Evolutionary conservation across 2,888 invertebrate genomes (phyloP), one percentile per base, ranked within the genome.

Genomic region (Eugnorisma glareosa): DNA sequence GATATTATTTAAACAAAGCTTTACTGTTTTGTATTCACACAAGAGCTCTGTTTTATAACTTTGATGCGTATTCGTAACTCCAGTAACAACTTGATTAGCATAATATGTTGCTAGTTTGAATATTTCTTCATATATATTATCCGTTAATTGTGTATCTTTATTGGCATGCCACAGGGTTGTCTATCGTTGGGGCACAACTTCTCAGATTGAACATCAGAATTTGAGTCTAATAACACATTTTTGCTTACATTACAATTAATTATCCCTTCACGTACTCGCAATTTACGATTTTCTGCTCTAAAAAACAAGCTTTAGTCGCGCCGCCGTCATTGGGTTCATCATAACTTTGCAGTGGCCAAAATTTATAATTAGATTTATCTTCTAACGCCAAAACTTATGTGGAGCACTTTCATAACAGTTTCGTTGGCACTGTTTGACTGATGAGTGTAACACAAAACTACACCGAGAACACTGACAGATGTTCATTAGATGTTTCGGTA

Each of bases 351-450:
- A 90, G 91, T 92, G 93, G 93, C 93, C 93, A 92, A 92, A 89
- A 84, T 85, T 72, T 94, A 94, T 91, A 91, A 91, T 90, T 93
- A 94, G 92, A 89, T 84, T 80, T 88, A 83, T 86, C 83, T 85
- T 90, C 91, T 89, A 91, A 88, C 89, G 94, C 93, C 93, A 94
- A 93, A 92, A 88, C 78, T 85, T 89, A 94, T 90, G 90, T 93
- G 76, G 93, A 90, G 79, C 93, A 93, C 92, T 93, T 92, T 93
- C 92, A 93, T 92, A 93, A 92, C 89, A 82, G 84, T 84, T 86
- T 75, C 85, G 90, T 89, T 92, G 93, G 92, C 93, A 93, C 88
- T 83, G 89, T 89, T 90, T 91, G 90, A 90, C 90, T 89, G 88
- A 91, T 90, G 86, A 89, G 87, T 88, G 87, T 89, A 86, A 88